phyloP scores from a whole-genome alignment of 2,797 vertebrate species.

The Nyctibius grandis region DNA sequence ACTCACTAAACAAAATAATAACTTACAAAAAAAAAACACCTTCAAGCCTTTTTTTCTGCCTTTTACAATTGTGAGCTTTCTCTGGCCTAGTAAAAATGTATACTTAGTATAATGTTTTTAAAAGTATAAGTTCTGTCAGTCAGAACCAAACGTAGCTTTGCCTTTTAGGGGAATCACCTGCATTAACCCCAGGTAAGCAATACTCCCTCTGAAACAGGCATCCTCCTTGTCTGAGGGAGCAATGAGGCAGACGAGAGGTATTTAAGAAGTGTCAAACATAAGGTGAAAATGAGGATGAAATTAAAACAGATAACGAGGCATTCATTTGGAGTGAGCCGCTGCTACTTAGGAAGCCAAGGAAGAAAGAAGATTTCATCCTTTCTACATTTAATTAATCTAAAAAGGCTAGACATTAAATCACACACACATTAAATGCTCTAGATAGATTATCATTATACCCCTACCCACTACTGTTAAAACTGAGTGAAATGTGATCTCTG shows the following conservation, averaged over 20 bases:
- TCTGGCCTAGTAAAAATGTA: neutral
- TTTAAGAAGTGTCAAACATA: neutral
- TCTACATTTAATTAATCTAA: neutral
- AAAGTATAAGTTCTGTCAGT: neutral
- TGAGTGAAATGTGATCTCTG: slow-evolving; percentile 20
- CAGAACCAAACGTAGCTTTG: neutral
- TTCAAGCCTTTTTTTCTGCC: neutral
- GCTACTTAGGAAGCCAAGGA: neutral
- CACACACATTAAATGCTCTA: neutral
- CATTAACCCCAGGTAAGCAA: neutral
- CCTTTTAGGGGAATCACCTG: neutral
- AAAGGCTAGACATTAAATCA: slow-evolving; percentile 3
- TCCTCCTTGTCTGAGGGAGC: neutral
- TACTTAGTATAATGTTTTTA: neutral
- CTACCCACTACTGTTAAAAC: slow-evolving; percentile 31
- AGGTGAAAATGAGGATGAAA: slow-evolving; percentile 22
- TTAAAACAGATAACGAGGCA: slow-evolving; percentile 6
- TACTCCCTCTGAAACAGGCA: neutral
- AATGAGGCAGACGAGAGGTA: neutral
- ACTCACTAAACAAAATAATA: neutral
- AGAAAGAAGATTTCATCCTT: slow-evolving; percentile 1
- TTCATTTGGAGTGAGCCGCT: neutral
- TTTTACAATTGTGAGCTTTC: neutral
- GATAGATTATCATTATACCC: slow-evolving; percentile 17
- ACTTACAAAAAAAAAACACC: neutral